A percentile compares a stretch with the other conserved stretches of the same genome.
Evolutionary conservation across 2,113 vertebrate genomes (phyloP).

Genomic region (Glareola pratincola): DNA sequence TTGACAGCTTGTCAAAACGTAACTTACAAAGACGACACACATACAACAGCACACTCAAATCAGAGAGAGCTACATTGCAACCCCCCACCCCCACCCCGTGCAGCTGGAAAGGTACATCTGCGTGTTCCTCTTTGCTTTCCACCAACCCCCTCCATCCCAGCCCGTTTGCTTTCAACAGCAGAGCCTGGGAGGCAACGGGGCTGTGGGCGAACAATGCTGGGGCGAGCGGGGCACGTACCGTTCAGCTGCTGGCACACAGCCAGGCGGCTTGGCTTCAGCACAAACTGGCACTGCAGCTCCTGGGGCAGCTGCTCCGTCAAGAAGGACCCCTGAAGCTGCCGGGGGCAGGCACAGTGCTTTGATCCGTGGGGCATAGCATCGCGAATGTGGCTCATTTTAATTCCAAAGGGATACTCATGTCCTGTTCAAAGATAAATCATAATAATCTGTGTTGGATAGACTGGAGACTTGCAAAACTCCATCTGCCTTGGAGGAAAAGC

Average conservation of each 20-base stretch:
- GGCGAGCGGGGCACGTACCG: slow-evolving; percentile 68
- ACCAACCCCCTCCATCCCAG: background rate
- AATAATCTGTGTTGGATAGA: slow-evolving; percentile 1
- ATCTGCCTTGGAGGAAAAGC: background rate
- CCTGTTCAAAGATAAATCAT: slow-evolving; percentile 75
- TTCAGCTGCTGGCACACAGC: slow-evolving; percentile 66
- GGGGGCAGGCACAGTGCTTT: slow-evolving; percentile 70
- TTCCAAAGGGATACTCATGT: slow-evolving; percentile 93
- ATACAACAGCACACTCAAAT: background rate
- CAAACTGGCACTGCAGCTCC: slow-evolving; percentile 93
- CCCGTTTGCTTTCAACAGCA: background rate
- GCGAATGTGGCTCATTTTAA: slow-evolving; percentile 94
- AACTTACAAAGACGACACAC: background rate
- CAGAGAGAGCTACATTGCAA: background rate
- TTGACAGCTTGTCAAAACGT: slow-evolving; percentile 35
- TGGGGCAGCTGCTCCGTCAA: slow-evolving; percentile 84
- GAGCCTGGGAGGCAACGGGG: background rate
- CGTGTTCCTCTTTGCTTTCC: background rate
- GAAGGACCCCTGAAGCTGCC: slow-evolving; percentile 79
- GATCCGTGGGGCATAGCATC: slow-evolving; percentile 72
- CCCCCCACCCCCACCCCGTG: background rate
- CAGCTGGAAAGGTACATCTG: background rate
- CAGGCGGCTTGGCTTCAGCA: slow-evolving; percentile 85
- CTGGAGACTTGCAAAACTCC: background rate
- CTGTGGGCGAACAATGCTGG: background rate